Base-by-base conservation (phyloP, 2,113 vertebrate genomes). In the Leptosomus discolor region DNA sequence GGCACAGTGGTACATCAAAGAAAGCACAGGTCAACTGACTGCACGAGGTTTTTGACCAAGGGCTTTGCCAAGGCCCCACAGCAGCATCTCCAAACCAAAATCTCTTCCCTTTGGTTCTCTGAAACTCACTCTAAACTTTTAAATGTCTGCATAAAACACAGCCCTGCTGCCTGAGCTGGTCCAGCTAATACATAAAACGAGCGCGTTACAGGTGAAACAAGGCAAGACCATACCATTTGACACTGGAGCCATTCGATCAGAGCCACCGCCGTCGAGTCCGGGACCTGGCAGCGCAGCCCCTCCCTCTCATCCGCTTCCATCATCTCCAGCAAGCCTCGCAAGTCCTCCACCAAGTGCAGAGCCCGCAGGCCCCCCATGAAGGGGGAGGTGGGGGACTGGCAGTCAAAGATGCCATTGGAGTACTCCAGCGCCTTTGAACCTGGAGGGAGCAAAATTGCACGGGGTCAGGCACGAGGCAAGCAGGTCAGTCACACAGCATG, bases 391-490 rank as follows among this genome's bases (percentile, higher is more conserved):
- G 99, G 99, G 3, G 99, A 99, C 97, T 99, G 99, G 94, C 99
- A 99, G 96, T 99, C 99, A 92, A 99, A 99, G 90, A 99, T 97
- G 74, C 99, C 99, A 48, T 99, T 99, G 83, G 99, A 98, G 92
- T 99, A 99, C 69, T 99, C 99, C 95, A 99, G 94, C 0, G 99
- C 98, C 97, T 99, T 99, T n/a, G 99, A 99, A 92, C 99, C 99
- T 99, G 48, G 20, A 37, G 39, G 57, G 50, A 94, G 51, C 29
- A 81, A 58, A n/a, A 90, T 18, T 2, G 1, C n/a, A n/a, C 0
- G 0, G 68, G 30, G 45, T 90, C 39, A 94, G n/a, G 69, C 19
- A 68, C 1, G 16, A 15, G 2, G 54, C 36, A 18, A 4, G 12
- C 21, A 8, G 50, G 53, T 8, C 16, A 75, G 93, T n/a, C 1